Evolutionary conservation across 1,140 invertebrate genomes (phyloP), one percentile per base, ranked within the genome.

Genomic region (Panagrolaimus sp.): DNA sequence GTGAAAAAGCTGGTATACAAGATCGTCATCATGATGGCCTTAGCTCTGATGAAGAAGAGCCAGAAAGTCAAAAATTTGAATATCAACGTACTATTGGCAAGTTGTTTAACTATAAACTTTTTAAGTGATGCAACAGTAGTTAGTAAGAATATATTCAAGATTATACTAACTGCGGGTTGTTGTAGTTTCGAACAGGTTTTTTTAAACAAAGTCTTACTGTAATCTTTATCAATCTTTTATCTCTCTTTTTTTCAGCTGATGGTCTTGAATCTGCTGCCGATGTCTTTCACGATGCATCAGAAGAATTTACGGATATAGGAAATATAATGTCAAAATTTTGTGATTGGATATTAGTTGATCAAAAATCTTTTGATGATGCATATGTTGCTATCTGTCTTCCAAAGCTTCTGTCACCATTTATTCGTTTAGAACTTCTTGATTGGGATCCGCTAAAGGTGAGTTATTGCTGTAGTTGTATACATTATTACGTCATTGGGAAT

Each of bases 381-480:
- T 96, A 93, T 84, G 90, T 93, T n/a, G 89, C 90, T 57, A 85
- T 93, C 47, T 95, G 92, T 85, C 87, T 97, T 79, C 92, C 93
- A 9, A 92, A 91, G 84, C 86, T 96, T 23, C 84, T 93, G 53
- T 89, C 89, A 63, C 91, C 91, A 13, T 88, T 92, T 77, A 86
- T 93, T 14, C 85, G 90, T 69, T 82, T 91, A 20, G 87, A 93
- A 84, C 81, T 95, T 45, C 81, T 88, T 5, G 74, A 78, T 9
- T 88, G 87, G 87, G 87, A 88, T 80, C 87, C 87, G 38, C 78
- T 88, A 43, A 51, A 69, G 65, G 72, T 72, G 23, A 13, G 65
- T 66, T 31, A 65, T 14, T 45, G 20, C 31, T 38, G 31, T 38
- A 38, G 27, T 27, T 38, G 31, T 44, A 20, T 51, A n/a, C n/a